Conservation (phyloP, 2,888 invertebrate genomes). For the Oscheius myriophilus region DNA sequence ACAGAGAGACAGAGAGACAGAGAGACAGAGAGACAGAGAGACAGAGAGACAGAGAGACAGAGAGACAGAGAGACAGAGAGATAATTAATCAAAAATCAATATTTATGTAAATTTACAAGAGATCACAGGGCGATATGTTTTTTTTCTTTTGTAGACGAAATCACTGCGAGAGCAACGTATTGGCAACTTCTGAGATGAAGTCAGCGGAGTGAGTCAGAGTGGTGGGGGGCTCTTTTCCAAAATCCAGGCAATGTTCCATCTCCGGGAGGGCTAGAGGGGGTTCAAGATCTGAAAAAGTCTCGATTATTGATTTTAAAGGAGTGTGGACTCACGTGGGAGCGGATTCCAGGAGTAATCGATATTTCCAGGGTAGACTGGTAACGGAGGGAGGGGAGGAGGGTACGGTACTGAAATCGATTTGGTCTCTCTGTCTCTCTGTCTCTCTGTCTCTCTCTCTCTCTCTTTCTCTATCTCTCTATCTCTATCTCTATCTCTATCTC, state of each 20-base stretch:
- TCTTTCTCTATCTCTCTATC: not conserved
- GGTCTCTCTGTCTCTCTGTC: not conserved
- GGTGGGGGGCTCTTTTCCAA: conserved; percentile 13
- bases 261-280: conserved; percentile 10
- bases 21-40: no score
- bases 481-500: not conserved
- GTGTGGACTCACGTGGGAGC: conserved; percentile 11
- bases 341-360: conserved; percentile 21
- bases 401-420: conserved; percentile 12
- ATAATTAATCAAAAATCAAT: not conserved
- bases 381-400: conserved; percentile 16
- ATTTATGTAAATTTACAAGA: conserved; percentile 1
- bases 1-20: no score
- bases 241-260: conserved; percentile 22
- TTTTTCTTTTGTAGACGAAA: not conserved
- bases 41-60: no score
- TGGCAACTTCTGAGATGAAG: conserved; percentile 21
- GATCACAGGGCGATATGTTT: conserved; percentile 22
- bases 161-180: conserved; percentile 22
- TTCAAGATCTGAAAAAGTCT: conserved; percentile 1
- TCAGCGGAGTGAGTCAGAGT: conserved; percentile 22
- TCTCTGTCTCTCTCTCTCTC: conserved; percentile 4
- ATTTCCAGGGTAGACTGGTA: conserved; percentile 19
- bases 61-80: not conserved
- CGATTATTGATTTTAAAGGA: no score